A percentile compares a stretch with the other conserved stretches of the same genome.
phyloP scores from a whole-genome alignment of 2,797 vertebrate species.

The Cephalopachus bancanus region DNA sequence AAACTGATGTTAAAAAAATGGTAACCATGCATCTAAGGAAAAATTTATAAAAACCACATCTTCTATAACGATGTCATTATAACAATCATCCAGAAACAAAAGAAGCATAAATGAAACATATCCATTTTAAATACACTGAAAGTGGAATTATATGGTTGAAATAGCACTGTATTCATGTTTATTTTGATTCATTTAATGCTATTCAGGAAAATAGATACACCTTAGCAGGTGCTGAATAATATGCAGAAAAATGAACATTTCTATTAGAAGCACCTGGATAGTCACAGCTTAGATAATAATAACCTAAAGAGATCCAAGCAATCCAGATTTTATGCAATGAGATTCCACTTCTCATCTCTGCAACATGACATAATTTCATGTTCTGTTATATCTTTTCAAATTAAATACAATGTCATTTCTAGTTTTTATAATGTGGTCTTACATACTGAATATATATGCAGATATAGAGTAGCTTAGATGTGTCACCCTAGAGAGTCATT shows the following conservation, averaged over 20 bases:
- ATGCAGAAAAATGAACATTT: conserved; percentile 66
- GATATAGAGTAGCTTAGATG: not conserved
- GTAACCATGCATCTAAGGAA: conserved; percentile 62
- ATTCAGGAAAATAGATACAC: conserved; percentile 67
- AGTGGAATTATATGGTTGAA: conserved; percentile 71
- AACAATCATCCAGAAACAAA: conserved; percentile 80
- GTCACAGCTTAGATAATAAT: conserved; percentile 47
- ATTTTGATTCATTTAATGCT: conserved; percentile 76
- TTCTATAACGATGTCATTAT: conserved; percentile 75
- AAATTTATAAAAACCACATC: conserved; percentile 57
- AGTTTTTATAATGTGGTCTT: not conserved
- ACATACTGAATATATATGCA: not conserved
- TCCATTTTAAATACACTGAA: conserved; percentile 72
- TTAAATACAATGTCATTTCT: conserved; percentile 43
- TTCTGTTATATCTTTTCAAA: conserved; percentile 53
- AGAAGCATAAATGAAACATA: conserved; percentile 75
- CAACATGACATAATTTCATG: not conserved
- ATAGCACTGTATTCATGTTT: conserved; percentile 67
- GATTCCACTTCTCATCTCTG: not conserved
- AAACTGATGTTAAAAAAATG: conserved; percentile 74
- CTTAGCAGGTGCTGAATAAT: conserved; percentile 60
- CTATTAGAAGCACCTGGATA: conserved; percentile 61
- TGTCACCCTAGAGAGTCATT: not conserved
- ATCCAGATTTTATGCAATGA: not conserved
- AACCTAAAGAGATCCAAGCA: conserved; percentile 57